Conservation (phyloP, 92 coral and sea anemone genomes). For the Plumapathes pennacea region DNA sequence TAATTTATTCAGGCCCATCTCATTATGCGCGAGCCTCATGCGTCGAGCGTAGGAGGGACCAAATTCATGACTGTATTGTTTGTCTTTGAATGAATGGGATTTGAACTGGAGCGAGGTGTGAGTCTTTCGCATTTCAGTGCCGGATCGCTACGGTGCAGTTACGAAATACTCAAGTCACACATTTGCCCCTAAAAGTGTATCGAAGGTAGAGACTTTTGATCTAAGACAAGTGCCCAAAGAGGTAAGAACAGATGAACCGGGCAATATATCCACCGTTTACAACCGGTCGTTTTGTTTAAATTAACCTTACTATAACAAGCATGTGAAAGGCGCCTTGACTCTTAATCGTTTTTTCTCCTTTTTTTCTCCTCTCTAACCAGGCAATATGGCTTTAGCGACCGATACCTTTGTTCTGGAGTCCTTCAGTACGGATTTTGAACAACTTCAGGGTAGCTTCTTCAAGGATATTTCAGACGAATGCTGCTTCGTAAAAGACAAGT, state of each 20-base stretch:
- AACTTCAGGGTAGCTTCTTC: conserved; percentile 72
- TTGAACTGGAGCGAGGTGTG: conserved; percentile 67
- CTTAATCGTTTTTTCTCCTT: conserved; percentile 11
- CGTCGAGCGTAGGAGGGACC: conserved; percentile 41
- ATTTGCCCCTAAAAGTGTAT: too few species aligned
- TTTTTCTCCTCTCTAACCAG: too few species aligned
- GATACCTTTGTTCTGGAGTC: conserved; percentile 60
- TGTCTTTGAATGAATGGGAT: conserved; percentile 82
- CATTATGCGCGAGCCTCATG: conserved; percentile 22
- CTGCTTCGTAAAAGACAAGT: conserved; percentile 59
- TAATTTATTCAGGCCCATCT: conserved; percentile 33
- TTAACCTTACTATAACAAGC: conserved; percentile 25
- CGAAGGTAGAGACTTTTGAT: too few species aligned
- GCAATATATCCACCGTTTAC: conserved; percentile 14
- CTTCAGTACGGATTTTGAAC: conserved; percentile 63
- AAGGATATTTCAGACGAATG: conserved; percentile 75
- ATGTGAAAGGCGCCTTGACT: conserved; percentile 12
- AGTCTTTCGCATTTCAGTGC: conserved; percentile 59
- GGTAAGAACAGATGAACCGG: conserved; percentile 25
- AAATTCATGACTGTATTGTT: conserved; percentile 75
- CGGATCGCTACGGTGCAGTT: conserved; percentile 53
- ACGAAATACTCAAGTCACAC: conserved; percentile 17
- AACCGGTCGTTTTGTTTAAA: conserved; percentile 17
- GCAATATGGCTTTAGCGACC: conserved; percentile 47
- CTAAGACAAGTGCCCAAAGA: too few species aligned